A percentile compares a stretch with the other conserved stretches of the same genome.
Evolutionary conservation across 2,888 invertebrate species (phyloP).

Genomic region (Cecidostiba fungosa): DNA sequence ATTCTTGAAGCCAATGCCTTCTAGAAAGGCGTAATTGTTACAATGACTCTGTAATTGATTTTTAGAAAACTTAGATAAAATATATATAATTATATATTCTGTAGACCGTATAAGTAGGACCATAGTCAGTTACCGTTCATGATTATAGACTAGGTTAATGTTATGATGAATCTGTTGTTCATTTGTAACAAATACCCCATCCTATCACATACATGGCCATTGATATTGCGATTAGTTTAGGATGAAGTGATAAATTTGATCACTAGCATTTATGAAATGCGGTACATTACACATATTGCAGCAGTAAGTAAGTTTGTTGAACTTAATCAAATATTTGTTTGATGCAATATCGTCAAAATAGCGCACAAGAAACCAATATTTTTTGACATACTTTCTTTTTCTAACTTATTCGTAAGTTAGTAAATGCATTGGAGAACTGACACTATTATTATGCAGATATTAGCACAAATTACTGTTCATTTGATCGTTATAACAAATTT

Average conservation of each 20-base stretch:
- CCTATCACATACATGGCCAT: constrained; percentile 34
- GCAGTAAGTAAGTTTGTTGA: constrained; percentile 50
- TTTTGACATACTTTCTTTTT: constrained; percentile 28
- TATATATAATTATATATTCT: constrained; percentile 21
- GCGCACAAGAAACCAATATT: constrained; percentile 24
- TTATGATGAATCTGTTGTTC: constrained; percentile 35
- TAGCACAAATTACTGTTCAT: constrained; percentile 57
- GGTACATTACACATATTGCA: constrained; percentile 53
- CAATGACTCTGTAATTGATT: constrained; percentile 14
- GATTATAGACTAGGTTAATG: constrained; percentile 58
- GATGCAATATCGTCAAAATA: constrained; percentile 27
- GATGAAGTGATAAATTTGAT: constrained; percentile 55
- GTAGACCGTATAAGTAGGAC: constrained; percentile 35
- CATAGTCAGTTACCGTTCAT: constrained; percentile 32
- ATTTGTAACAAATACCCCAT: constrained; percentile 56
- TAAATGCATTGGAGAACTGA: constrained; percentile 53
- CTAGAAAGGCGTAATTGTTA: constrained; percentile 57
- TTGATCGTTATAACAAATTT: constrained; percentile 55
- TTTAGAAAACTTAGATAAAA: constrained; percentile 11
- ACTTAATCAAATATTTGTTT: constrained; percentile 49
- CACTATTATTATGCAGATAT: constrained; percentile 32
- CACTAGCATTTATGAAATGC: constrained; percentile 62
- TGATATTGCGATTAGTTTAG: constrained; percentile 49
- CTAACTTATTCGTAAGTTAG: constrained; percentile 50
- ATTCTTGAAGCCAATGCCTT: constrained; percentile 43